phyloP scores from a whole-genome alignment of 1,140 invertebrate species.

The Drosophila serrata region DNA sequence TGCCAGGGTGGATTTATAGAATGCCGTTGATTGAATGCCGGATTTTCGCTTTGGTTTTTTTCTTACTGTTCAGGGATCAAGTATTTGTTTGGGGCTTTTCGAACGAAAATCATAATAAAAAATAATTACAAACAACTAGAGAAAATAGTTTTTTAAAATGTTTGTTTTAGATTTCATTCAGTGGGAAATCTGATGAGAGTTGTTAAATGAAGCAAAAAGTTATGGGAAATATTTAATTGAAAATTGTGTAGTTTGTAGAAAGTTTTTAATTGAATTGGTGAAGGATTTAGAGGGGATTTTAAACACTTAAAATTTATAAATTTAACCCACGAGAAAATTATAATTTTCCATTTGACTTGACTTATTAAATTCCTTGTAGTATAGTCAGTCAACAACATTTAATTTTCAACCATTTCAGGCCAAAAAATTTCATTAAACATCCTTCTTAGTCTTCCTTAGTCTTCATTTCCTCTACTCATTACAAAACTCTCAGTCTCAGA shows the following conservation, averaged over 20 bases:
- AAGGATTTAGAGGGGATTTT: too few relatives aligned
- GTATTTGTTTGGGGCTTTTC: slow-evolving; percentile 9
- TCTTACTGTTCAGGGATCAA: slow-evolving; percentile 22
- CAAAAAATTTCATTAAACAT: slow-evolving; percentile 26
- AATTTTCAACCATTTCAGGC: not conserved
- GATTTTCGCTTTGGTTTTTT: slow-evolving; percentile 40
- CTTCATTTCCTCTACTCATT: slow-evolving; percentile 3
- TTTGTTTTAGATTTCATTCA: slow-evolving; percentile 1
- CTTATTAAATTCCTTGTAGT: not conserved
- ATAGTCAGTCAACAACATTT: not conserved
- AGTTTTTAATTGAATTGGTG: not conserved
- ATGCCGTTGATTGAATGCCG: slow-evolving; percentile 50
- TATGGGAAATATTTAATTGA: slow-evolving; percentile 10
- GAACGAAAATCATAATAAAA: slow-evolving; percentile 2
- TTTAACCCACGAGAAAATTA: not conserved
- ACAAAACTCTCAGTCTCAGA: not conserved
- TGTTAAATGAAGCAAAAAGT: slow-evolving; percentile 2
- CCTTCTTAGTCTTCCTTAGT: not conserved
- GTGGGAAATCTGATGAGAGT: not conserved
- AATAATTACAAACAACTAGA: not conserved
- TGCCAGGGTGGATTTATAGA: slow-evolving; percentile 40
- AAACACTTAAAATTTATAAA: not conserved
- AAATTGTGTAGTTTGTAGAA: not conserved
- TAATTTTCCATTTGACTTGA: not conserved
- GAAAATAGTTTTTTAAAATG: not conserved